Conservation (phyloP, 2,797 vertebrate species). For the Mormyrus hasselquistii region DNA sequence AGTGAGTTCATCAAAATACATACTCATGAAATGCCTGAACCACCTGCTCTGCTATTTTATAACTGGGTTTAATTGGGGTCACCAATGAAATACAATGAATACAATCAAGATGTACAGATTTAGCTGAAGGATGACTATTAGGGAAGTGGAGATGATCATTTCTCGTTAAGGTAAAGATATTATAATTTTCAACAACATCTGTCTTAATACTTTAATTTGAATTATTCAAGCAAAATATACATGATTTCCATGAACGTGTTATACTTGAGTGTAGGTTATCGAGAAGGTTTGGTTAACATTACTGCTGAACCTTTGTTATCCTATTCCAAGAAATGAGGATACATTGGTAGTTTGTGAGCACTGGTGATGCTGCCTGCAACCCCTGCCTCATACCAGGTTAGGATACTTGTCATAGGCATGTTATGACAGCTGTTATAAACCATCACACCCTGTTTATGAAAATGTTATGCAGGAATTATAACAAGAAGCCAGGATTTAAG, state of each 20-base stretch:
- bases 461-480: conserved; percentile 11
- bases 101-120: not conserved
- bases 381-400: not conserved
- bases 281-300: not conserved
- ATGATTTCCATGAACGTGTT: not conserved
- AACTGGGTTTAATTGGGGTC: not conserved
- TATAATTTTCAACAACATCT: too few relatives aligned
- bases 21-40: not conserved
- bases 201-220: not conserved
- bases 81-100: not conserved
- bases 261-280: not conserved
- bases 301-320: not conserved
- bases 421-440: conserved; percentile 10
- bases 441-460: conserved; percentile 9
- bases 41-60: not conserved
- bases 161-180: not conserved
- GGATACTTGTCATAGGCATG: conserved; percentile 9
- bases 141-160: not conserved
- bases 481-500: not conserved
- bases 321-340: not conserved
- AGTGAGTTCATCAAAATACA: not conserved
- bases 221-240: not conserved
- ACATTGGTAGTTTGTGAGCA: not conserved
- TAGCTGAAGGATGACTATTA: not conserved
- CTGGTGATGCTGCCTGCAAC: conserved; percentile 1